These are phyloP conservation scores for Lepidotrigona ventralis DNA, from an alignment of 1,140 invertebrate genomes.

Conservation along the genomic window DNA sequence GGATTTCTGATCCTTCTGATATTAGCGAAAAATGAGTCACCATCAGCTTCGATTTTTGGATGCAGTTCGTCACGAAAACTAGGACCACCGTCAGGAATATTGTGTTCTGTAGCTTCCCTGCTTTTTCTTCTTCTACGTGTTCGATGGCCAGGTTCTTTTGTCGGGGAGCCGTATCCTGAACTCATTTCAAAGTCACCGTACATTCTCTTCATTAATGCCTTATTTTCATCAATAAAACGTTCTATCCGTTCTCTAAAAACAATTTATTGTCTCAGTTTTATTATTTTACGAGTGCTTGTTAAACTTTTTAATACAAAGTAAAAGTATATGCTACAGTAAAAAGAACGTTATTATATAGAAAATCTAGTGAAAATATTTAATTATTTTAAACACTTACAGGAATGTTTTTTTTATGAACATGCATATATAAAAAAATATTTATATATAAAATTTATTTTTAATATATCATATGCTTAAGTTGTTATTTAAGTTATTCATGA, in stretches of 20 bases:
- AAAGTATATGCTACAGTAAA: not conserved
- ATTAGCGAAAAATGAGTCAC: constrained; percentile 81
- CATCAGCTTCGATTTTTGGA: constrained; percentile 50
- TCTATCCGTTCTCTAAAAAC: constrained; percentile 92
- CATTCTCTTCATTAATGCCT: constrained; percentile 95
- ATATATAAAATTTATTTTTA: too few species aligned
- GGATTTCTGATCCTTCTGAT: constrained; percentile 78
- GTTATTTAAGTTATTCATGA: too few species aligned
- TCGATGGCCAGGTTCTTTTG: constrained; percentile 76
- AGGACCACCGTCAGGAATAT: constrained; percentile 77
- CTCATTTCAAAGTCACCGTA: constrained; percentile 91
- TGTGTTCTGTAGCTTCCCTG: constrained; percentile 73
- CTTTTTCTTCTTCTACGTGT: constrained; percentile 73
- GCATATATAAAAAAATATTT: too few species aligned
- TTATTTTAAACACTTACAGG: too few species aligned
- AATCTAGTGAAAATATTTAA: not conserved
- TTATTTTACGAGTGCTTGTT: too few species aligned
- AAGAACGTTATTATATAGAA: not conserved
- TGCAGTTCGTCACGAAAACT: constrained; percentile 64
- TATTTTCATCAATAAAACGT: constrained; percentile 95
- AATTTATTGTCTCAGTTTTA: not conserved
- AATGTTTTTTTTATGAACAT: too few species aligned
- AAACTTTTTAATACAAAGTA: not conserved
- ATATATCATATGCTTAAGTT: too few species aligned
- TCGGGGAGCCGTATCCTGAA: constrained; percentile 79